A percentile compares a stretch with the other conserved stretches of the same genome.
Evolutionary conservation across 2,888 invertebrate genomes (phyloP).

Genomic region (Bombylius major): DNA sequence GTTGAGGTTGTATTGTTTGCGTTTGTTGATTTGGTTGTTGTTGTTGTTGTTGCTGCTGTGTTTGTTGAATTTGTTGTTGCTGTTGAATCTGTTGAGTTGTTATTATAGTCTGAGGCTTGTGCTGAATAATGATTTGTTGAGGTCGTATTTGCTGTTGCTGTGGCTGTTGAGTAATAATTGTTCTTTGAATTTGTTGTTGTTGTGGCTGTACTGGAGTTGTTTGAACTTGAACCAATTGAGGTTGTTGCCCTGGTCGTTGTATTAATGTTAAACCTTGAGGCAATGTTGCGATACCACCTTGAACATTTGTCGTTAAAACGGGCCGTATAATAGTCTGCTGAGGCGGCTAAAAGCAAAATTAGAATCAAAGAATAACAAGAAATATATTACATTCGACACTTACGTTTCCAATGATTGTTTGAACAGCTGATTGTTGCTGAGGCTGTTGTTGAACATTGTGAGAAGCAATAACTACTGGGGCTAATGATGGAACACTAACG

Average conservation of each 20-base stretch:
- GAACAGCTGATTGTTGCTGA: slow-evolving; percentile 20
- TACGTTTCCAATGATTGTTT: slow-evolving; percentile 30
- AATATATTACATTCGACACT: slow-evolving; percentile 12
- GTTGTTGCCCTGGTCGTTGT: slow-evolving; percentile 36
- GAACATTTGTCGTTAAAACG: slow-evolving; percentile 27
- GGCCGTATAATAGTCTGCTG: slow-evolving; percentile 36
- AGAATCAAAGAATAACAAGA: not conserved
- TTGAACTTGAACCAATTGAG: slow-evolving; percentile 36
- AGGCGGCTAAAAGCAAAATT: slow-evolving; percentile 20
- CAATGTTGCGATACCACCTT: slow-evolving; percentile 28
- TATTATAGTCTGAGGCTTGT: slow-evolving; percentile 31
- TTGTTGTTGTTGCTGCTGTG: slow-evolving; percentile 25
- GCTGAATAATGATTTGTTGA: slow-evolving; percentile 23
- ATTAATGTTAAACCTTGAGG: slow-evolving; percentile 36
- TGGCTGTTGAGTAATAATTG: slow-evolving; percentile 26
- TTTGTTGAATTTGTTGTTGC: slow-evolving; percentile 27
- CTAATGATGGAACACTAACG: slow-evolving; percentile 13
- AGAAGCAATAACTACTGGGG: slow-evolving; percentile 21
- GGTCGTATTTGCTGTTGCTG: slow-evolving; percentile 24
- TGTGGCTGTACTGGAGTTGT: slow-evolving; percentile 22
- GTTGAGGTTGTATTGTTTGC: slow-evolving; percentile 20
- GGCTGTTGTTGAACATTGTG: slow-evolving; percentile 27
- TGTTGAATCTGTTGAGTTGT: slow-evolving; percentile 29
- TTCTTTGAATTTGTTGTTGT: slow-evolving; percentile 24
- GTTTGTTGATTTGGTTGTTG: slow-evolving; percentile 10